Percentiles rank a stretch among this genome's conserved stretches.
Conservation (phyloP, 2,888 invertebrate species). For the Andricus quercusramuli region DNA sequence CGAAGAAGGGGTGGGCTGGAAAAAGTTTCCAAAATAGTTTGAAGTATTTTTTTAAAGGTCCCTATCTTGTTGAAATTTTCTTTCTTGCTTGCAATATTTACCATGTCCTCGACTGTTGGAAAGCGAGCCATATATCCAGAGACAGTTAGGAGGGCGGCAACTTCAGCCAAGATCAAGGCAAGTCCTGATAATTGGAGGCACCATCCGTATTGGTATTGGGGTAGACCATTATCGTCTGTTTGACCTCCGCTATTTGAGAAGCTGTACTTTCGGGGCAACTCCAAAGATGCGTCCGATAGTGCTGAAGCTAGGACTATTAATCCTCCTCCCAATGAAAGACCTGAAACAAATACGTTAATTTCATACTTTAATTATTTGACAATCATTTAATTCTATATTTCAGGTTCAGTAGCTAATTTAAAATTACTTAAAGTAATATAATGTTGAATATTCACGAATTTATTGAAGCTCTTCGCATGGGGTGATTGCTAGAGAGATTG, state of each 20-base stretch:
- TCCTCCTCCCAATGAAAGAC: constrained; percentile 82
- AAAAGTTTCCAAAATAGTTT: no score
- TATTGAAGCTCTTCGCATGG: no score
- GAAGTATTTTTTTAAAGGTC: no score
- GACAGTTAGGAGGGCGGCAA: constrained; percentile 82
- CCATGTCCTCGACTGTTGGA: constrained; percentile 83
- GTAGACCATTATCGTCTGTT: constrained; percentile 72
- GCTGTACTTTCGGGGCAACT: constrained; percentile 75
- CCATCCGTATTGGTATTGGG: constrained; percentile 83
- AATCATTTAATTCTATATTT: no score
- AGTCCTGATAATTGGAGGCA: constrained; percentile 83
- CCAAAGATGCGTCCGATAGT: constrained; percentile 82
- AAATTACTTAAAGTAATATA: no score
- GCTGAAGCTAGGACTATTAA: constrained; percentile 83
- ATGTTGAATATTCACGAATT: no score
- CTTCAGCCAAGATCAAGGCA: constrained; percentile 82
- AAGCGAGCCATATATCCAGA: constrained; percentile 82
- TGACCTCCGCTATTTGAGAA: constrained; percentile 67
- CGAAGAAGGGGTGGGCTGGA: no score
- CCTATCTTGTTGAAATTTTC: neutral
- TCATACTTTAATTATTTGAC: no score
- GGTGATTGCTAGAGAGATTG: no score
- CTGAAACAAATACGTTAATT: constrained; percentile 76
- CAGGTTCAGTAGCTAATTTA: no score
- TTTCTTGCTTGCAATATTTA: constrained; percentile 60